These are phyloP conservation scores for Ranitomeya imitator DNA, from an alignment of 2,113 vertebrate species.

Conservation along the genomic window DNA sequence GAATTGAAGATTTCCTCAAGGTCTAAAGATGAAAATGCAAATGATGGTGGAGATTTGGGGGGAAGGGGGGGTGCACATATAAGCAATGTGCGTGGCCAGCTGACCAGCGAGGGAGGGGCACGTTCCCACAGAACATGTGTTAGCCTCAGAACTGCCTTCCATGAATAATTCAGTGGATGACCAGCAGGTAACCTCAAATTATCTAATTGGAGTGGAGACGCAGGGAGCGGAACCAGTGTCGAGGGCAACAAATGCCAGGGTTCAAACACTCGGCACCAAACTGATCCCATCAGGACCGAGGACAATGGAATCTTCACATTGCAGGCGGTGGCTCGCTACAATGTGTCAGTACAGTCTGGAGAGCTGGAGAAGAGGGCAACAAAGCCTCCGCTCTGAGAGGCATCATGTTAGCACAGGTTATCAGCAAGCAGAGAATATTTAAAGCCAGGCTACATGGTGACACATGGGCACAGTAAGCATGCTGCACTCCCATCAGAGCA, in stretches of 20 bases:
- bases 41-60: background rate
- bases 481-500: too few species aligned
- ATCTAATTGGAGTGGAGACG: slow-evolving; percentile 1
- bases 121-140: background rate
- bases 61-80: background rate
- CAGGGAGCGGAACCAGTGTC: background rate
- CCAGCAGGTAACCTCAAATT: slow-evolving; percentile 32
- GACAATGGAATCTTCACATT: too few species aligned
- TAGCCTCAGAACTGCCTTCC: background rate
- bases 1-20: background rate
- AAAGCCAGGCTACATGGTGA: too few species aligned
- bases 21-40: background rate
- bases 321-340: too few species aligned
- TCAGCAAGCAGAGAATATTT: too few species aligned
- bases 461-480: too few species aligned
- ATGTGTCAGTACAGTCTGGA: too few species aligned
- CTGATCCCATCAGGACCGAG: background rate
- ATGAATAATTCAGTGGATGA: slow-evolving; percentile 38
- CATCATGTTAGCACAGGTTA: too few species aligned
- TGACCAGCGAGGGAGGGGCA: background rate
- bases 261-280: background rate
- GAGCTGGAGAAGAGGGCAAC: too few species aligned
- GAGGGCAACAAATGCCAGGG: background rate
- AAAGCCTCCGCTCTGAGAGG: too few species aligned
- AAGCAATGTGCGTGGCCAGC: background rate